Evolutionary conservation across 2,888 invertebrate species (phyloP).

Genomic region (Neria commutata): DNA sequence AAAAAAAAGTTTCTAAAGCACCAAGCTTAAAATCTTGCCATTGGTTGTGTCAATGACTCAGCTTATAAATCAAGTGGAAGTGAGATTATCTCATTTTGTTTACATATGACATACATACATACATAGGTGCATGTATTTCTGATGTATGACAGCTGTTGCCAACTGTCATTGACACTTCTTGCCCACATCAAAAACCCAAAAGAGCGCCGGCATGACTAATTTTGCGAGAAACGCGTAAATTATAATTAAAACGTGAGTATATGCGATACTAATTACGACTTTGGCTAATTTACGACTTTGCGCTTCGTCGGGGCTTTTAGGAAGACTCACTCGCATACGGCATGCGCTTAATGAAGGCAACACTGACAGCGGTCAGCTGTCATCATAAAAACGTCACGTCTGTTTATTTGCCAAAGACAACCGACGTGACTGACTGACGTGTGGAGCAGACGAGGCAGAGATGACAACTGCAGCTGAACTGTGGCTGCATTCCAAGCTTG

Average conservation of each 20-base stretch:
- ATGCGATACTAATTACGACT: not conserved
- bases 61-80: no score
- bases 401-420: constrained; percentile 32
- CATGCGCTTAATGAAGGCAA: not conserved
- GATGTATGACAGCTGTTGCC: no score
- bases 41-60: no score
- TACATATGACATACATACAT: no score
- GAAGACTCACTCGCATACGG: not conserved
- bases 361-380: constrained; percentile 19
- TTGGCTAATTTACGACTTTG: not conserved
- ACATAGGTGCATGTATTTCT: no score
- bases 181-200: no score
- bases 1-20: no score
- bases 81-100: no score
- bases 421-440: constrained; percentile 38
- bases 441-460: not conserved
- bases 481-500: no score
- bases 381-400: constrained; percentile 36
- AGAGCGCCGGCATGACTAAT: not conserved
- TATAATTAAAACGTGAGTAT: not conserved
- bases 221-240: not conserved
- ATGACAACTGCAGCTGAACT: no score
- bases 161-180: no score
- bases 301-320: not conserved
- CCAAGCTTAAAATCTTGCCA: no score